These are phyloP conservation scores for Sarcophaga peregrina DNA, from an alignment of 1,140 invertebrate species.

Conservation along the genomic window DNA sequence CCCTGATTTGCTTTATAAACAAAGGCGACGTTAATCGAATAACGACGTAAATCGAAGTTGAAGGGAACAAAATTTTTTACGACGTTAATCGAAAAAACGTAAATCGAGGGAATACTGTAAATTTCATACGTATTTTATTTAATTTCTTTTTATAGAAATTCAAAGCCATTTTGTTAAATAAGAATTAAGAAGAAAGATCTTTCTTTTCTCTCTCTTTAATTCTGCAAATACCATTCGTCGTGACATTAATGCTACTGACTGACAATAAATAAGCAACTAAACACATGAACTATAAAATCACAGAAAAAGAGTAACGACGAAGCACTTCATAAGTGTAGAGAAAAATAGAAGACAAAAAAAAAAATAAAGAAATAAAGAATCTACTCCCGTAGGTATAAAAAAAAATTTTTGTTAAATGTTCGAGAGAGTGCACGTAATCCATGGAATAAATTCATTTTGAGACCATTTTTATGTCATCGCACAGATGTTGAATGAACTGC, in stretches of 20 bases:
- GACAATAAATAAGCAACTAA: slow-evolving; percentile 11
- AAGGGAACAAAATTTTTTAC: too few relatives aligned
- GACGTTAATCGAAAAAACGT: too few relatives aligned
- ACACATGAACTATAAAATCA: not conserved
- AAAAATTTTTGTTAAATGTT: slow-evolving; percentile 11
- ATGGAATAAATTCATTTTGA: slow-evolving; percentile 30
- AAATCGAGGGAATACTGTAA: too few relatives aligned
- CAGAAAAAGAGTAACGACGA: not conserved
- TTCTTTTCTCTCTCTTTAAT: too few relatives aligned
- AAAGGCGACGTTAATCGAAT: too few relatives aligned
- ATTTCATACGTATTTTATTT: too few relatives aligned
- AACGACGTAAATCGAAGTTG: too few relatives aligned
- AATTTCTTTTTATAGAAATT: not conserved
- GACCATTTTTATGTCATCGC: slow-evolving; percentile 12
- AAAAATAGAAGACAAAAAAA: not conserved
- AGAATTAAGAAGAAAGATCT: too few relatives aligned
- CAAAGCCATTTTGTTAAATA: not conserved
- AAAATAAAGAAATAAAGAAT: not conserved
- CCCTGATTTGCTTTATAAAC: too few relatives aligned
- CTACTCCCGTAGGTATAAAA: slow-evolving; percentile 14
- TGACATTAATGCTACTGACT: not conserved
- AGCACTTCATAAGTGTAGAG: not conserved
- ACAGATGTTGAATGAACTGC: slow-evolving; percentile 32
- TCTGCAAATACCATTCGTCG: not conserved
- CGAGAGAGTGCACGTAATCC: slow-evolving; percentile 30